A percentile compares a stretch with the other conserved stretches of the same genome.
phyloP scores from a whole-genome alignment of 2,888 invertebrate species.

The Drosophila mimica region DNA sequence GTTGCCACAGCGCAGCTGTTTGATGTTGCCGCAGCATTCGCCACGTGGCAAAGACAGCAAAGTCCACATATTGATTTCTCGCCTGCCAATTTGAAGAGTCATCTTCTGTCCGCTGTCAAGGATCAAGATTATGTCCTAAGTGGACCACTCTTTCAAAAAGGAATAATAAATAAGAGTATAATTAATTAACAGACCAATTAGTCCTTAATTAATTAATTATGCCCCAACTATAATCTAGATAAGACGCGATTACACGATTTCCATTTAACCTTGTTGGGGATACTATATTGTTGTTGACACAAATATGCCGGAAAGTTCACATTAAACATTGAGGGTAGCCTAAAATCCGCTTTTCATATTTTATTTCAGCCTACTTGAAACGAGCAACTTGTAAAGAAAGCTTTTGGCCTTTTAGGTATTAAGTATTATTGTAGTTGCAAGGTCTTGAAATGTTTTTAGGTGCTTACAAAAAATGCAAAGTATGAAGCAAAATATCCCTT shows the following conservation, averaged over 20 bases:
- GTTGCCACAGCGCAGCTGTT: constrained; percentile 23
- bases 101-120: background rate
- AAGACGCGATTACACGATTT: background rate
- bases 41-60: constrained; percentile 17
- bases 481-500: background rate
- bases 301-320: background rate
- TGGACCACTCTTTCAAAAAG: background rate
- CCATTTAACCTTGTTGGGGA: background rate
- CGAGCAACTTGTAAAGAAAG: background rate
- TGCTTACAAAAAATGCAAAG: background rate
- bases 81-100: constrained; percentile 4
- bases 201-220: background rate
- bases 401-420: background rate
- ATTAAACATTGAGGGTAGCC: background rate
- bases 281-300: background rate
- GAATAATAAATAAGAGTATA: background rate
- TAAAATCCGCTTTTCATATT: background rate
- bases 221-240: background rate
- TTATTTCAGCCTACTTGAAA: constrained; percentile 2
- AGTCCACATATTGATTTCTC: constrained; percentile 43
- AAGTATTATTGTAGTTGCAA: constrained; percentile 14
- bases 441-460: background rate
- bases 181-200: background rate
- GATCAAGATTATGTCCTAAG: background rate
- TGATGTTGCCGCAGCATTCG: constrained; percentile 28